Base-by-base conservation (phyloP, 2,888 invertebrate genomes). In the Drosophila borborema region DNA sequence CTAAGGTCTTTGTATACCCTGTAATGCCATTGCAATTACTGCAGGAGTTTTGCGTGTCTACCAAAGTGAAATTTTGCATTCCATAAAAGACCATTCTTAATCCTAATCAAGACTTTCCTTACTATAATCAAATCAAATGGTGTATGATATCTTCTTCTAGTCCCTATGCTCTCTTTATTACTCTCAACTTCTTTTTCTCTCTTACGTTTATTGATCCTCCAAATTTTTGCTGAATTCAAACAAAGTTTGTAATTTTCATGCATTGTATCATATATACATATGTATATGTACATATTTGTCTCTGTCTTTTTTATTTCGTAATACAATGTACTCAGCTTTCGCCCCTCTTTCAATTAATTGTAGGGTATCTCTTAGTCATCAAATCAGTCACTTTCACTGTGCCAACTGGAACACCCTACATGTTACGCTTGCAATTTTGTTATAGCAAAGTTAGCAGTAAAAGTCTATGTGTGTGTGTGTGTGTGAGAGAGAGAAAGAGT, bases 391-490 rank as follows among this genome's bases (percentile, higher is more conserved):
- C 41, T 18, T 2, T 38, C 41, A 14, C 18, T 16, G 7, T 10
- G 40, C n/a, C 28, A 49, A 53, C 12, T 36, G 9, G 23, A 51
- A 18, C 23, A 56, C 41, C 41, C 31, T 31, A 16, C 28, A n/a
- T 23, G 8, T 45, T 48, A 71, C 66, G 77, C 58, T 72, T 66
- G 65, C 75, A 51, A 23, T 64, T 71, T 64, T 74, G 20, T 49
- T 55, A 46, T 43, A 41, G n/a, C 23, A 64, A 62, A 68, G 45
- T 40, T 55, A 23, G 20, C 16, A 18, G 16, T 10, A 14, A 43
- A 20, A 12, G 58, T 28, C 16, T 18, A n/a, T 68, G 58, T 34
- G 18, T 36, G 16, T 16, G 16, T 18, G 59, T 1, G 20, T 2
- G 20, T 2, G 20, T 2, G 20, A 2, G 20, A 20, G 45, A 20